phyloP scores from a whole-genome alignment of 2,797 vertebrate species.

The Spatula versicolor region DNA sequence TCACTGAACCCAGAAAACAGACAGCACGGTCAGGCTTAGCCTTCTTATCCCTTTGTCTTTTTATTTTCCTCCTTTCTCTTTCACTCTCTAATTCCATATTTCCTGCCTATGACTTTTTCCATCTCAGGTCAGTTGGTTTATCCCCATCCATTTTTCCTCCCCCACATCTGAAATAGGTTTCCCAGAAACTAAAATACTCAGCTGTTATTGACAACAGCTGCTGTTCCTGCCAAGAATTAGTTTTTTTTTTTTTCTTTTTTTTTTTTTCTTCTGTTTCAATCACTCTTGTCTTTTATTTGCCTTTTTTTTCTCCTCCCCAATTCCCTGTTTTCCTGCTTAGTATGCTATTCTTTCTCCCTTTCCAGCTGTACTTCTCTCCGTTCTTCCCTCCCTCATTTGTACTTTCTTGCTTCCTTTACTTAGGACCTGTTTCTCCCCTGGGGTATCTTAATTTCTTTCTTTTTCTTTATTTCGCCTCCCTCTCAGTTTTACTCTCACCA shows the following conservation, averaged over 20 bases:
- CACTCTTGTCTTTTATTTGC: not conserved
- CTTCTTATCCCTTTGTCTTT: not conserved
- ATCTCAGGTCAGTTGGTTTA: not conserved
- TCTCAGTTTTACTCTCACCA: not conserved
- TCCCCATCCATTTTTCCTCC: not conserved
- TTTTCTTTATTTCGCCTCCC: not conserved
- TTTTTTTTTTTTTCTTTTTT: not conserved
- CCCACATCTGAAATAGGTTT: not conserved
- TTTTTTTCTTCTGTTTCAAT: not conserved
- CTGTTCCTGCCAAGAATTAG: not conserved
- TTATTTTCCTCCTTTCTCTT: not conserved
- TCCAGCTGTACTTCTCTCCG: not conserved
- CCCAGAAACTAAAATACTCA: not conserved
- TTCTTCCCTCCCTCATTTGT: not conserved
- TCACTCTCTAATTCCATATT: not conserved
- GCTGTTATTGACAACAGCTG: not conserved
- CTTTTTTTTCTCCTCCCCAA: not conserved
- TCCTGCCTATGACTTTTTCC: not conserved
- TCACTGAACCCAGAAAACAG: not conserved
- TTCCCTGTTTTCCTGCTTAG: not conserved
- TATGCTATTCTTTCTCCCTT: not conserved
- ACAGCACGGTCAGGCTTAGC: not conserved
- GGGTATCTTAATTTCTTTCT: not conserved
- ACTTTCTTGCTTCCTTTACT: not conserved
- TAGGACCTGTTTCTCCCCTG: not conserved